A percentile compares a stretch with the other conserved stretches of the same genome.
Evolutionary conservation across 2,797 vertebrate genomes (phyloP).

Genomic region (Crocidura indochinensis): DNA sequence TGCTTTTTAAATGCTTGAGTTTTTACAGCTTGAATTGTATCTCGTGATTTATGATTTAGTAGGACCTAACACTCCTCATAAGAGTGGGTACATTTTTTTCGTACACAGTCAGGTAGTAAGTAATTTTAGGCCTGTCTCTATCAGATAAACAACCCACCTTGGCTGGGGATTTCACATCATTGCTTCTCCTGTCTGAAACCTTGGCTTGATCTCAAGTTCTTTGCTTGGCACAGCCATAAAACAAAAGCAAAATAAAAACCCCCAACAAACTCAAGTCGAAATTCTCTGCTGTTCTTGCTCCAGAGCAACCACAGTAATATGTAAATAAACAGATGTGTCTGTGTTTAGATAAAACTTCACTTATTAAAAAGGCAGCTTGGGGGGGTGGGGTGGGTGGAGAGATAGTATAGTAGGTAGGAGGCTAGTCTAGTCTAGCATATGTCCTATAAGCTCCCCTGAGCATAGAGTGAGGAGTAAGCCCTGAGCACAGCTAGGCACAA

Average conservation of each 20-base stretch:
- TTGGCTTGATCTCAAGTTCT: no score
- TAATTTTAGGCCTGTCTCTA: conserved; percentile 44
- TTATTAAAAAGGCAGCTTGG: conserved; percentile 22
- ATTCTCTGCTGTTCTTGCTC: background rate
- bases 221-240: no score
- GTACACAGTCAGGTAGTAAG: background rate
- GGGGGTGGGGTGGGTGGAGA: no score
- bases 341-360: conserved; percentile 55
- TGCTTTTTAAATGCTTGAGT: conserved; percentile 51
- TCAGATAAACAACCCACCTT: conserved; percentile 17
- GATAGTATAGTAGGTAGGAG: no score
- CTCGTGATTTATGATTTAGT: conserved; percentile 21
- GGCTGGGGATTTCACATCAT: no score
- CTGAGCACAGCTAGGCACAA: no score
- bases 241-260: no score
- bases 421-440: no score
- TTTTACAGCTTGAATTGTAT: conserved; percentile 59
- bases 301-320: background rate
- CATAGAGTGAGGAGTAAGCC: no score
- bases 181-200: no score
- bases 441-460: no score
- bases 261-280: no score
- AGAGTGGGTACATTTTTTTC: conserved; percentile 7
- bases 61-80: conserved; percentile 55
- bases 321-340: conserved; percentile 33